Evolutionary conservation across 30 jellyfish, hydroid and myxozoan genomes (phyloP).

Genomic region (Phacellophora camtschatica): DNA sequence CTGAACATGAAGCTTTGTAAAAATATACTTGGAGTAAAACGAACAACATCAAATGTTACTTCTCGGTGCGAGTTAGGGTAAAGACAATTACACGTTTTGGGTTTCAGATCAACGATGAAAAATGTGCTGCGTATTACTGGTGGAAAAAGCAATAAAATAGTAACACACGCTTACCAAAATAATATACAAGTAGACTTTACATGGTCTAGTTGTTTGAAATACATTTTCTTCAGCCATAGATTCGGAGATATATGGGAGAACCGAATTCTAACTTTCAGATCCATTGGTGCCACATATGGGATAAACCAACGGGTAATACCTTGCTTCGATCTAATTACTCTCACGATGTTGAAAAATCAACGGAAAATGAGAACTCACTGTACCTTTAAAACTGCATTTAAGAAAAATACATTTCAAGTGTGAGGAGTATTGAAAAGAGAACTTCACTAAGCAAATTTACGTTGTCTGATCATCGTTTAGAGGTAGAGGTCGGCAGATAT

Average conservation of each 20-base stretch:
- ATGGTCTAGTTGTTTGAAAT: too few relatives aligned
- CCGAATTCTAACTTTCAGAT: background rate
- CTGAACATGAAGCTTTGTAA: too few relatives aligned
- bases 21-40: background rate
- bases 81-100: too few relatives aligned
- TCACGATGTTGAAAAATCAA: background rate
- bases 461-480: too few relatives aligned
- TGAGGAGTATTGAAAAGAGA: background rate
- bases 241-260: background rate
- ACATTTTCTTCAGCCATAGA: background rate
- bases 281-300: conserved; percentile 1
- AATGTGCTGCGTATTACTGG: too few relatives aligned
- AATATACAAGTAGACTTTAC: too few relatives aligned
- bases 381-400: background rate
- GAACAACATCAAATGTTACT: background rate
- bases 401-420: conserved; percentile 5
- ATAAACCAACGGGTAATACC: background rate
- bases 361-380: background rate
- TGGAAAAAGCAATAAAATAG: too few relatives aligned
- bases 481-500: too few relatives aligned
- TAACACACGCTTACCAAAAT: too few relatives aligned
- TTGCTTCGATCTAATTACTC: background rate
- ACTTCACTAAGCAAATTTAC: background rate
- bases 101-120: too few relatives aligned
- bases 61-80: background rate